phyloP scores from a whole-genome alignment of 2,797 vertebrate species.

The Pitangus sulphuratus region DNA sequence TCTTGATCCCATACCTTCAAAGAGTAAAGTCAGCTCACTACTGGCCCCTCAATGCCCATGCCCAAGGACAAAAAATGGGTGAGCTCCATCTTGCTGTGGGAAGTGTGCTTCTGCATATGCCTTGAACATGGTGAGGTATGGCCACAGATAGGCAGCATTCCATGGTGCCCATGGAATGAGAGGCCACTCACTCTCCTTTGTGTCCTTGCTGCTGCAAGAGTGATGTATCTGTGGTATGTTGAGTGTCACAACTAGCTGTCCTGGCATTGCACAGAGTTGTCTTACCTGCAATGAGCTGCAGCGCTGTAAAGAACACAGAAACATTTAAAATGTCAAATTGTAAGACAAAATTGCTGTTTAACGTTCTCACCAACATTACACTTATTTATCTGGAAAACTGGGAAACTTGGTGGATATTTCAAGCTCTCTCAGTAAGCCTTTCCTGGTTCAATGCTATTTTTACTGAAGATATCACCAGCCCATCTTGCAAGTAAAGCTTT shows the following conservation, averaged over 20 bases:
- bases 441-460: neutral
- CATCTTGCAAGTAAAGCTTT: neutral
- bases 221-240: accelerated
- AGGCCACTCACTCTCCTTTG: neutral
- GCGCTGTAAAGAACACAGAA: neutral
- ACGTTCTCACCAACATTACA: neutral
- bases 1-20: neutral
- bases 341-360: neutral
- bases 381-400: neutral
- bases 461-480: neutral
- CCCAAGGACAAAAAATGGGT: neutral
- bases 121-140: neutral
- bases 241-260: neutral
- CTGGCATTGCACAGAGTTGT: neutral
- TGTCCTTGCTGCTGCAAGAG: neutral
- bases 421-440: neutral
- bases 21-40: neutral
- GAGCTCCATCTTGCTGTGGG: neutral
- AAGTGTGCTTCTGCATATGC: neutral
- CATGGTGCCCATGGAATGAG: neutral
- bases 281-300: neutral
- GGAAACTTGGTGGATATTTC: neutral
- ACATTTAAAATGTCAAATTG: neutral
- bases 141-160: neutral
- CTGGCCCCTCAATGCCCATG: accelerated